A percentile compares a stretch with the other conserved stretches of the same genome.
Conservation (phyloP, 2,888 invertebrate genomes). For the Catocala fraxini region DNA sequence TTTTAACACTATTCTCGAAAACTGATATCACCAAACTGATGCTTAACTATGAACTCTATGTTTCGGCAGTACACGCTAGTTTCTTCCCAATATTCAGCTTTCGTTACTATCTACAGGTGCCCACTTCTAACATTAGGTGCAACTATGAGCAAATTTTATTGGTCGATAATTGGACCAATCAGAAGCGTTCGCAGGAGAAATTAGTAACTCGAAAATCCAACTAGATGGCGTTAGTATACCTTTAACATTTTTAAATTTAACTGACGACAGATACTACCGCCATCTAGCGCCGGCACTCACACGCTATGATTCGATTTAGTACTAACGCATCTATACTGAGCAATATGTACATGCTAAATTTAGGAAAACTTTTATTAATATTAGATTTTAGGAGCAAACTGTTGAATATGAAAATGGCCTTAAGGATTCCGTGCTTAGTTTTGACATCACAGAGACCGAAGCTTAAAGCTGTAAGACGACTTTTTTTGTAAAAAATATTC, state of each 20-base stretch:
- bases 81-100: constrained; percentile 48
- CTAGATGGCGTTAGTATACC: constrained; percentile 40
- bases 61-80: constrained; percentile 82
- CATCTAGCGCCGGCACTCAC: constrained; percentile 38
- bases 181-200: constrained; percentile 66
- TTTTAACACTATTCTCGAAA: constrained; percentile 42
- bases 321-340: constrained; percentile 62
- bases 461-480: constrained; percentile 42
- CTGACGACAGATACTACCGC: constrained; percentile 21
- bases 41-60: constrained; percentile 55
- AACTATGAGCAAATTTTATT: constrained; percentile 80
- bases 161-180: constrained; percentile 76
- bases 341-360: constrained; percentile 71
- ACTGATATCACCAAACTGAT: constrained; percentile 51
- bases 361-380: constrained; percentile 57
- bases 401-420: constrained; percentile 64
- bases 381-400: constrained; percentile 60
- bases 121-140: constrained; percentile 76
- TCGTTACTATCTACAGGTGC: constrained; percentile 76
- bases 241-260: constrained; percentile 27
- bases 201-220: constrained; percentile 46
- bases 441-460: constrained; percentile 60
- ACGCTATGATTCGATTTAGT: constrained; percentile 33
- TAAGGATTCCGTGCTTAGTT: constrained; percentile 66
- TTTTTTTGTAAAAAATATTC: constrained; percentile 33